These are phyloP conservation scores for Danaus melanippus DNA, from an alignment of 1,140 invertebrate genomes.

Conservation along the genomic window DNA sequence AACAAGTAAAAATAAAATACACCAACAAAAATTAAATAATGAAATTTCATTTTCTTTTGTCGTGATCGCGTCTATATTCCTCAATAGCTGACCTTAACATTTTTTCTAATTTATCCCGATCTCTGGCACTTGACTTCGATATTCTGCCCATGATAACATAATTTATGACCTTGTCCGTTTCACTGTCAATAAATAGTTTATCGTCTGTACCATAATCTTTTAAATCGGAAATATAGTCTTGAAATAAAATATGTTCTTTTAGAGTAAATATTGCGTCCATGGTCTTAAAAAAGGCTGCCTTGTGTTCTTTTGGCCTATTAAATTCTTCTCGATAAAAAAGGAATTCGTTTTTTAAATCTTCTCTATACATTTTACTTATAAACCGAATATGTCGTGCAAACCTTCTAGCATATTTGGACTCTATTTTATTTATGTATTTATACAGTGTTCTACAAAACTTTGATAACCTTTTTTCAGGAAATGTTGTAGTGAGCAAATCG, in stretches of 20 bases:
- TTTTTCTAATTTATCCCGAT: constrained; percentile 24
- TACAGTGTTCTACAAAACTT: constrained; percentile 35
- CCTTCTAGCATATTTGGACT: constrained; percentile 25
- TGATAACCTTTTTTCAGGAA: constrained; percentile 29
- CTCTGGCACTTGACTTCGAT: constrained; percentile 21
- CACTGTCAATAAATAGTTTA: constrained; percentile 31
- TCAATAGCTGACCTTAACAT: constrained; percentile 35
- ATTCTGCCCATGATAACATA: constrained; percentile 35
- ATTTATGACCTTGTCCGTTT: constrained; percentile 37
- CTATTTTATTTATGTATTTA: constrained; percentile 18
- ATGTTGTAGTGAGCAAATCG: constrained; percentile 28
- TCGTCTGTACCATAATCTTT: constrained; percentile 30
- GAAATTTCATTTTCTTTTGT: not conserved
- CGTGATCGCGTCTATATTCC: constrained; percentile 23
- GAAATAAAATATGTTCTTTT: constrained; percentile 30
- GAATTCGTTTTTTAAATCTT: constrained; percentile 32
- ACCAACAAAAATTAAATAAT: not conserved
- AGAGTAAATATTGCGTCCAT: constrained; percentile 40
- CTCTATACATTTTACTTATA: constrained; percentile 31
- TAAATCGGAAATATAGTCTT: constrained; percentile 42
- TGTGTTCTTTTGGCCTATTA: constrained; percentile 20
- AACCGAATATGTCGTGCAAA: constrained; percentile 31
- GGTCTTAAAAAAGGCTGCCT: constrained; percentile 32
- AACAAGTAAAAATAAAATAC: not conserved
- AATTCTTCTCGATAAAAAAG: constrained; percentile 28